phyloP scores from a whole-genome alignment of 2,113 vertebrate genomes.

The Pygoscelis antarcticus region DNA sequence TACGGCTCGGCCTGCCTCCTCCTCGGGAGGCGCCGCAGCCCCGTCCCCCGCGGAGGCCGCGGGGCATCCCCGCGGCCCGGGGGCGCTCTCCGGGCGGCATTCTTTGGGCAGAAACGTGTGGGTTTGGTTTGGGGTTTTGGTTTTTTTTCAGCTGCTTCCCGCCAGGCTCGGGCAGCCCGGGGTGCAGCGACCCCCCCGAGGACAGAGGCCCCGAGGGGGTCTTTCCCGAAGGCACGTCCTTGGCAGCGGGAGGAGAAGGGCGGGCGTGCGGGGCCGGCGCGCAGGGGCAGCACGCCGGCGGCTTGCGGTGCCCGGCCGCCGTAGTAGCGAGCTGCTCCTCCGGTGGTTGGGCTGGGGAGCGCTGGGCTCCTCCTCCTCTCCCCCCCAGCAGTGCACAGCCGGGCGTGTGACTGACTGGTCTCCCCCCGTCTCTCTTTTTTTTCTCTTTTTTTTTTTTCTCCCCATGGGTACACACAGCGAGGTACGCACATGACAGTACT shows the following conservation, averaged over 20 bases:
- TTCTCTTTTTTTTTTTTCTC: not conserved
- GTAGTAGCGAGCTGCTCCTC: slow-evolving; percentile 27
- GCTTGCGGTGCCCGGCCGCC: not conserved
- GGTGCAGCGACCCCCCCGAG: not conserved
- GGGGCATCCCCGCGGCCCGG: not conserved
- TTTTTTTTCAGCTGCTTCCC: not conserved
- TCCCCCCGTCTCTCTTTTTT: not conserved
- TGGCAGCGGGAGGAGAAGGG: not conserved
- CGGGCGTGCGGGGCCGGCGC: not conserved
- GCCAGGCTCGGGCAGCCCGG: not conserved
- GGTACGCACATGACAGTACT: slow-evolving; percentile 55
- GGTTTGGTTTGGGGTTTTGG: not conserved
- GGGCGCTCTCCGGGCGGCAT: too few relatives aligned
- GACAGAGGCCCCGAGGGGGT: not conserved
- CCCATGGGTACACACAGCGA: slow-evolving; percentile 24
- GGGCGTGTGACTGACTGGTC: slow-evolving; percentile 11
- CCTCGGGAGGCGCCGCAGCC: not conserved
- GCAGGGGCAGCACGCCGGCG: not conserved
- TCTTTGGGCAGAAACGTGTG: not conserved
- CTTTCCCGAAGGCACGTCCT: not conserved
- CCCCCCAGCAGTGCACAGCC: not conserved
- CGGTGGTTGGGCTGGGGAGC: slow-evolving; percentile 68
- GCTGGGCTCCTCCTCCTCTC: slow-evolving; percentile 72
- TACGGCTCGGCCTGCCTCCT: not conserved
- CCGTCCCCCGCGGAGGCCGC: not conserved